Conservation (phyloP, 2,113 vertebrate genomes). For the Sander lucioperca region DNA sequence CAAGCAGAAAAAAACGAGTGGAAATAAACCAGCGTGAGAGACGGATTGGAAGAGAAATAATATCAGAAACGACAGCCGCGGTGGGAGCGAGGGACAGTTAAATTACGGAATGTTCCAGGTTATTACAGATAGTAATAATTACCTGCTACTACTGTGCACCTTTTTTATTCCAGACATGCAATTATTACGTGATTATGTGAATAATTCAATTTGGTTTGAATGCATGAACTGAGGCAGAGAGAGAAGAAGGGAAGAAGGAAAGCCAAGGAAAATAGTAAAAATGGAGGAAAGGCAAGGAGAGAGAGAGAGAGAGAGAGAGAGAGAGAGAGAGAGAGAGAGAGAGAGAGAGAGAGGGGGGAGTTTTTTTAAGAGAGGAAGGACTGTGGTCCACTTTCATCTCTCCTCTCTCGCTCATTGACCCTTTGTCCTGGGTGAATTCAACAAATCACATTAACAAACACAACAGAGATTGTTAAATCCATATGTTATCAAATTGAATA, state of each 20-base stretch:
- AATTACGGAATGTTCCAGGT: constrained; percentile 70
- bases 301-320: not conserved
- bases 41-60: constrained; percentile 34
- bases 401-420: constrained; percentile 19
- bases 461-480: constrained; percentile 12
- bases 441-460: constrained; percentile 35
- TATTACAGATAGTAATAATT: constrained; percentile 68
- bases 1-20: constrained; percentile 42
- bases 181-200: constrained; percentile 65
- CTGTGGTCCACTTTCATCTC: constrained; percentile 22
- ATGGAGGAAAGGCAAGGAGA: not conserved
- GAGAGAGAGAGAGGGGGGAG: not conserved
- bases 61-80: constrained; percentile 32
- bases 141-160: constrained; percentile 64
- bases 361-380: not conserved
- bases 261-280: constrained; percentile 54
- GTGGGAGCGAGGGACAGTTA: constrained; percentile 22
- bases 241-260: not conserved
- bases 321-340: no score
- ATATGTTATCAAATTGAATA: constrained; percentile 34
- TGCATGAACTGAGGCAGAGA: constrained; percentile 22
- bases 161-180: constrained; percentile 51
- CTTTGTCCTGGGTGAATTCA: constrained; percentile 21
- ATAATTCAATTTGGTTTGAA: constrained; percentile 58
- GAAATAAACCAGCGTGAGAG: constrained; percentile 64